Percentiles rank a stretch among this genome's conserved stretches.
phyloP scores from a whole-genome alignment of 2,888 invertebrate genomes.

The Ectobius pallidus region DNA sequence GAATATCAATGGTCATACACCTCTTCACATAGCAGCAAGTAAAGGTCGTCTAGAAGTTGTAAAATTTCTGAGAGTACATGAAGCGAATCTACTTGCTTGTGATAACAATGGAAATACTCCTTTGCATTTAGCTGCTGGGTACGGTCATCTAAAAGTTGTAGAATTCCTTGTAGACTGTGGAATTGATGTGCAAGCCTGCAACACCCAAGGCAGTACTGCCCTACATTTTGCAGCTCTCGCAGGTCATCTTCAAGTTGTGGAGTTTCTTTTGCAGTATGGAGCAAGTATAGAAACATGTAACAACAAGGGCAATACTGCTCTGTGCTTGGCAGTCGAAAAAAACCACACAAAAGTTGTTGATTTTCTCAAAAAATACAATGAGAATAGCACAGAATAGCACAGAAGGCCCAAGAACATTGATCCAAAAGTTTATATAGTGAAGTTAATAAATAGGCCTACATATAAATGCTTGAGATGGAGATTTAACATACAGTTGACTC shows the following conservation, averaged over 20 bases:
- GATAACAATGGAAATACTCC: too few species aligned
- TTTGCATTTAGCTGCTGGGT: too few species aligned
- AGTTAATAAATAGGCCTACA: too few species aligned
- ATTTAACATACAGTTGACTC: too few species aligned
- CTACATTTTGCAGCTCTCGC: constrained; percentile 28
- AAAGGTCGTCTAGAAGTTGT: not conserved
- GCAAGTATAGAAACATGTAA: not conserved
- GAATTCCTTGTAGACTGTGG: constrained; percentile 20
- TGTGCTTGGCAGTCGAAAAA: not conserved
- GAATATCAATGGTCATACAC: not conserved
- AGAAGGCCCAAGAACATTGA: not conserved
- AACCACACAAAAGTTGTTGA: constrained; percentile 2
- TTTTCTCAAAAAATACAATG: too few species aligned
- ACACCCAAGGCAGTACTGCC: constrained; percentile 9
- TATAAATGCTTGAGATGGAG: too few species aligned
- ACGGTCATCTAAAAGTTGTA: too few species aligned
- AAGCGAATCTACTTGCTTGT: too few species aligned
- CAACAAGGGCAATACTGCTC: not conserved
- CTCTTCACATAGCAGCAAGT: constrained; percentile 8
- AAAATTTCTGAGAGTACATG: too few species aligned
- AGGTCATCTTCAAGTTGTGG: constrained; percentile 10
- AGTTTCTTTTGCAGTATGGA: not conserved
- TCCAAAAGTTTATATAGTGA: not conserved
- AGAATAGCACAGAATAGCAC: too few species aligned
- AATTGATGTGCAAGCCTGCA: not conserved